These are phyloP conservation scores for Hydractinia echinata DNA, from an alignment of 30 jellyfish, hydroid and myxozoan genomes.

Conservation along the genomic window DNA sequence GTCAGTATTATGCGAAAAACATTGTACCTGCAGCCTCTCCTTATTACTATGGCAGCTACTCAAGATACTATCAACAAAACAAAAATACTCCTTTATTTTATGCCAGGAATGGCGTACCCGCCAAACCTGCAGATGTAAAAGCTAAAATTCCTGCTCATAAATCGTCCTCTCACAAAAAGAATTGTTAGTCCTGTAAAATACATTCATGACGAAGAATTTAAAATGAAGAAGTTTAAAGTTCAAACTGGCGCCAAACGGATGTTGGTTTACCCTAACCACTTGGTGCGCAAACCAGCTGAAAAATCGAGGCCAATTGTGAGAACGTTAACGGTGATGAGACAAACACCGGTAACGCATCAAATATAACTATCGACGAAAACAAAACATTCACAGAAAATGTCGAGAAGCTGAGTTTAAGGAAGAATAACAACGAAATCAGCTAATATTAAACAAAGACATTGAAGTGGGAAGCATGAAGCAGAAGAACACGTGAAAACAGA, in stretches of 20 bases:
- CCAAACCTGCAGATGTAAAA: constrained; percentile 4
- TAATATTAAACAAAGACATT: not conserved
- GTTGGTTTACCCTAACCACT: not conserved
- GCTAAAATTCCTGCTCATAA: not conserved
- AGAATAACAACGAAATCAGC: not conserved
- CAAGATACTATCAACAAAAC: not conserved
- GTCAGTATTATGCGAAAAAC: not conserved
- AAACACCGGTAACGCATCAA: no score
- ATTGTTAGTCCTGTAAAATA: not conserved
- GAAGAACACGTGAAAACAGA: not conserved
- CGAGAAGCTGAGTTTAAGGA: no score
- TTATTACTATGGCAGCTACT: not conserved
- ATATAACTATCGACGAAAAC: no score
- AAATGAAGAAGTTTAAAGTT: not conserved
- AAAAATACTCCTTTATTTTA: not conserved
- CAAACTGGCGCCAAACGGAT: not conserved
- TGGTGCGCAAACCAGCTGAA: no score
- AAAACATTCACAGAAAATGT: no score
- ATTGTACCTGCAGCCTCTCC: not conserved
- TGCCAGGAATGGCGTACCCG: not conserved
- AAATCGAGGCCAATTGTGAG: no score
- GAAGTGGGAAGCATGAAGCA: not conserved
- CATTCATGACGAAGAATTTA: not conserved
- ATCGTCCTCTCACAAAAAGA: not conserved
- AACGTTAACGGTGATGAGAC: no score